phyloP scores from a whole-genome alignment of 2,113 vertebrate genomes.

The Rhinichthys klamathensis region DNA sequence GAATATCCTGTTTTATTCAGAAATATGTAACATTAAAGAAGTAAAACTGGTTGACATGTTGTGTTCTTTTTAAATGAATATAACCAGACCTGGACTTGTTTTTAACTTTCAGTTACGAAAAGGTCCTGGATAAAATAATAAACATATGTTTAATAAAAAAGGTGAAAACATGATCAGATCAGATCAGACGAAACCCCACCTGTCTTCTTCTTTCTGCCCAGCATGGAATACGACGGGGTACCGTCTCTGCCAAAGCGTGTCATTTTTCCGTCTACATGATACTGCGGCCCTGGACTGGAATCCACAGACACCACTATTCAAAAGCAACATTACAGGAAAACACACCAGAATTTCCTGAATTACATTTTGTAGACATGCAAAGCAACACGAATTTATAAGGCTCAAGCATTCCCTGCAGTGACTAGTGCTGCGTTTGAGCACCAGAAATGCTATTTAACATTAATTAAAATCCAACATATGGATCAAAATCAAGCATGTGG shows the following conservation, averaged over 20 bases:
- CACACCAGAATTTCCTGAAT: neutral
- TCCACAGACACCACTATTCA: constrained; percentile 75
- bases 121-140: neutral
- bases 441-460: neutral
- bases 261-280: constrained; percentile 79
- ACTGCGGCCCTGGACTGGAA: constrained; percentile 84
- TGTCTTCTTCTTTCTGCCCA: constrained; percentile 71
- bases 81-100: neutral
- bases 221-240: constrained; percentile 84
- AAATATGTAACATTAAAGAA: neutral
- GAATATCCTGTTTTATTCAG: neutral
- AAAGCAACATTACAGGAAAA: constrained; percentile 2
- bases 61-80: neutral
- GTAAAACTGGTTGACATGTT: neutral
- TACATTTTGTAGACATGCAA: neutral
- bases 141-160: constrained; percentile 4
- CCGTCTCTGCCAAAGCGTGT: constrained; percentile 84
- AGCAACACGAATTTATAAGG: neutral
- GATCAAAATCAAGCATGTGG: constrained; percentile 2
- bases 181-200: constrained; percentile 59
- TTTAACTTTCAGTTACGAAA: neutral
- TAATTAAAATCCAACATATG: constrained; percentile 17
- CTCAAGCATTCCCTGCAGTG: neutral
- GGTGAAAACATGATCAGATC: neutral
- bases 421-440: neutral